Percentiles rank a stretch among this genome's conserved stretches.
These are phyloP conservation scores for Microchrysa polita DNA, from an alignment of 2,888 invertebrate species.

Conservation along the genomic window DNA sequence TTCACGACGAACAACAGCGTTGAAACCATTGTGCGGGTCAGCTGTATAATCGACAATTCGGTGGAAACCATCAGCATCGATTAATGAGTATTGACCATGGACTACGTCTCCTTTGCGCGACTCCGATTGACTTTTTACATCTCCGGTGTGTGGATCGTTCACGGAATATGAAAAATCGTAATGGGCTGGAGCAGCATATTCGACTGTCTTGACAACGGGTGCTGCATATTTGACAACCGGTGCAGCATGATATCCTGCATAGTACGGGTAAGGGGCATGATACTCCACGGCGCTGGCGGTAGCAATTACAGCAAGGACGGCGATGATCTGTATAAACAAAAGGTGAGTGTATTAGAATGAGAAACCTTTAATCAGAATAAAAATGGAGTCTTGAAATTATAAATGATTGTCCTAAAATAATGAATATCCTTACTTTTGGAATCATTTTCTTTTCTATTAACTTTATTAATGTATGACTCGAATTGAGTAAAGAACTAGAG, in stretches of 20 bases:
- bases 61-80: slow-evolving; percentile 67
- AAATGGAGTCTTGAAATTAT: too few relatives aligned
- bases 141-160: slow-evolving; percentile 67
- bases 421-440: slow-evolving; percentile 27
- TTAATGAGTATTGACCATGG: slow-evolving; percentile 67
- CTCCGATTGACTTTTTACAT: slow-evolving; percentile 67
- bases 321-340: slow-evolving; percentile 54
- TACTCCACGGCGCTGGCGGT: slow-evolving; percentile 57
- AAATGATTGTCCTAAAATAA: not conserved
- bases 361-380: not conserved
- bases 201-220: slow-evolving; percentile 46
- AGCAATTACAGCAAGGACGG: slow-evolving; percentile 57
- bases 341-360: not conserved
- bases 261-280: slow-evolving; percentile 26
- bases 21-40: slow-evolving; percentile 68
- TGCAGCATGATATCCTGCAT: slow-evolving; percentile 52
- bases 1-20: slow-evolving; percentile 68
- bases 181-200: slow-evolving; percentile 63
- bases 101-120: slow-evolving; percentile 67
- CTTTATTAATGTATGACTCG: slow-evolving; percentile 38
- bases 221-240: slow-evolving; percentile 46
- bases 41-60: slow-evolving; percentile 68
- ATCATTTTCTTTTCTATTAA: slow-evolving; percentile 28
- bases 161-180: slow-evolving; percentile 67
- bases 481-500: slow-evolving; percentile 32